These are phyloP conservation scores for Gallirallus australis DNA, from an alignment of 2,797 vertebrate genomes.

Conservation along the genomic window DNA sequence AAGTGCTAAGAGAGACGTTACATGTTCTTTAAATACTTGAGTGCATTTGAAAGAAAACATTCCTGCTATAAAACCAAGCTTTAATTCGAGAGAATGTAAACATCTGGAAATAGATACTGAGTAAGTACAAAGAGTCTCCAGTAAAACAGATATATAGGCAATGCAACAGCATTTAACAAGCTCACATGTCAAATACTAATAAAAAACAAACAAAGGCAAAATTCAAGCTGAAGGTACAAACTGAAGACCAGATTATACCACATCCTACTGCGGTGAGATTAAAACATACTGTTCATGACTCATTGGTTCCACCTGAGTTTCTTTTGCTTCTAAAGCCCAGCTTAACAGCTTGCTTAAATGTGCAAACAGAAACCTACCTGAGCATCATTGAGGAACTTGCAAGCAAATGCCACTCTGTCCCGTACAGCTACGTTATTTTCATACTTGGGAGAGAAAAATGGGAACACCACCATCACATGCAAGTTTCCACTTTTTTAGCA, in stretches of 20 bases:
- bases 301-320: not conserved
- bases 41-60: not conserved
- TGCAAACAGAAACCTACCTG: slow-evolving; percentile 83
- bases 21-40: not conserved
- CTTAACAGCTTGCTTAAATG: not conserved
- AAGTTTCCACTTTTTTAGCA: not conserved
- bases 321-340: not conserved
- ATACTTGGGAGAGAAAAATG: slow-evolving; percentile 81
- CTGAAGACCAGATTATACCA: not conserved
- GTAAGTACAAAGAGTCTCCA: not conserved
- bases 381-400: slow-evolving; percentile 93
- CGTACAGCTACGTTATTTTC: slow-evolving; percentile 94
- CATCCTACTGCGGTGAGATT: not conserved
- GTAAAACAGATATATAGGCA: not conserved
- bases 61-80: not conserved
- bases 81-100: not conserved
- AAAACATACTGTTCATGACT: not conserved
- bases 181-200: not conserved
- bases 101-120: not conserved
- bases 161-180: not conserved
- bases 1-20: not conserved
- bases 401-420: slow-evolving; percentile 96
- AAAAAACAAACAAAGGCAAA: not conserved
- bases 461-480: not conserved
- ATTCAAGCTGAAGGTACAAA: not conserved